Base-by-base conservation (phyloP, 1,140 invertebrate species). In the Tetramorium parvispinum region DNA sequence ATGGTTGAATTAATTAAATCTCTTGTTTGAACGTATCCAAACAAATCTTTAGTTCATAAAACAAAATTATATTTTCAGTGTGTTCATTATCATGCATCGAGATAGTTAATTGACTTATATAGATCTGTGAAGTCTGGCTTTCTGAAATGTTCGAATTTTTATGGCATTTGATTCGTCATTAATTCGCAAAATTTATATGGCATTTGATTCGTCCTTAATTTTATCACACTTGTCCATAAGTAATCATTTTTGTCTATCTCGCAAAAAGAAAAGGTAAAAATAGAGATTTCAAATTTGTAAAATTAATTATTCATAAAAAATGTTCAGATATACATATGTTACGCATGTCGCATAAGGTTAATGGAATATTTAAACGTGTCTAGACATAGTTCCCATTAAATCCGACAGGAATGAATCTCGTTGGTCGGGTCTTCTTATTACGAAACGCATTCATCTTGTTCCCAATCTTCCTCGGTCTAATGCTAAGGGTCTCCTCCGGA, bases 301-400 rank as follows among this genome's bases (percentile, higher is more conserved):
- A 40, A 3, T 8, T 65, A 40, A 40, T 65, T 65, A 37, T 4
- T 66, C 8, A 21, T n/a, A 66, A 40, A 4, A 40, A 32, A 16
- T 24, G 11, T 21, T 66, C 1, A 66, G 21, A 40, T 66, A 10
- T 63, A n/a, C 57, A 6, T 21, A 66, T 21, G 21, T 66, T 8
- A 73, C 3, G 6, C 24, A 27, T 32, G 43, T 51, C 24, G 6
- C 13, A 37, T 18, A 5, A 6, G n/a, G 40, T 37, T 73, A 32
- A 75, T 57, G 27, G 49, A 75, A n/a, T 24, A 75, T 75, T 63
- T 63, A 8, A 78, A 32, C 40, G 18, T 13, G 40, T 5, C 18
- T 24, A 18, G n/a, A 43, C 46, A 49, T 37, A 40, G 7, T n/a
- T 46, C 32, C 37, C 3, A 46, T 78, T 78, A 78, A 65, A 78